A percentile compares a stretch with the other conserved stretches of the same genome.
phyloP scores from a whole-genome alignment of 2,888 invertebrate species.

The Pyrochroa serraticornis region DNA sequence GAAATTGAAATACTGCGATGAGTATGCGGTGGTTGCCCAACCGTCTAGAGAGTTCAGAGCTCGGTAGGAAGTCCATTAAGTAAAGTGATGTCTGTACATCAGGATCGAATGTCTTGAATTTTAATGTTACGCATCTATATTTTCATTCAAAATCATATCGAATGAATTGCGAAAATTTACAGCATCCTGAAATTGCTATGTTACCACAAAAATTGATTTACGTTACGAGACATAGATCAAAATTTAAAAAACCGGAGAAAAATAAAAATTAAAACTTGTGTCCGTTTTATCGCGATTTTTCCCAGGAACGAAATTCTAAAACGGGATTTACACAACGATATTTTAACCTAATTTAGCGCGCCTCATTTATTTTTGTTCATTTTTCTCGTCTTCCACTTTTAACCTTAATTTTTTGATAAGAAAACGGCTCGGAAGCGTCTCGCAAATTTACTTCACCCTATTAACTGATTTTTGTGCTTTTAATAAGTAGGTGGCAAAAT shows the following conservation, averaged over 20 bases:
- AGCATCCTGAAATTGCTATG: background rate
- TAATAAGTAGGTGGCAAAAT: background rate
- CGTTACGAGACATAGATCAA: too few relatives aligned
- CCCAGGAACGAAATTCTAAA: too few relatives aligned
- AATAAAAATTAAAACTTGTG: too few relatives aligned
- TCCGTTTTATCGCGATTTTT: too few relatives aligned
- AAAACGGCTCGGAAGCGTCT: constrained; percentile 4
- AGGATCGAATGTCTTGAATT: constrained; percentile 41
- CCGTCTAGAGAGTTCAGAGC: constrained; percentile 30
- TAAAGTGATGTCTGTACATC: constrained; percentile 41
- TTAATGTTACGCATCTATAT: constrained; percentile 36
- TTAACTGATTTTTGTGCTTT: constrained; percentile 11
- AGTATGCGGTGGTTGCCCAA: constrained; percentile 32
- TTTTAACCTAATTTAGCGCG: constrained; percentile 20
- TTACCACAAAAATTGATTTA: too few relatives aligned
- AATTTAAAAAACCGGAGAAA: too few relatives aligned
- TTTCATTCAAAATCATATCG: constrained; percentile 31
- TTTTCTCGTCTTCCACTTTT: constrained; percentile 22
- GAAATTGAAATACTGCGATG: constrained; percentile 36
- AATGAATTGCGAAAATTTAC: constrained; percentile 29
- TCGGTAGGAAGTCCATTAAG: constrained; percentile 41
- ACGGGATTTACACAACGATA: constrained; percentile 14
- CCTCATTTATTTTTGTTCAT: constrained; percentile 24
- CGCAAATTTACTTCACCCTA: constrained; percentile 12
- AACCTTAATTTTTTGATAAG: constrained; percentile 25